These are phyloP conservation scores for Neoniphon sammara DNA, from an alignment of 2,797 vertebrate species.

Conservation along the genomic window DNA sequence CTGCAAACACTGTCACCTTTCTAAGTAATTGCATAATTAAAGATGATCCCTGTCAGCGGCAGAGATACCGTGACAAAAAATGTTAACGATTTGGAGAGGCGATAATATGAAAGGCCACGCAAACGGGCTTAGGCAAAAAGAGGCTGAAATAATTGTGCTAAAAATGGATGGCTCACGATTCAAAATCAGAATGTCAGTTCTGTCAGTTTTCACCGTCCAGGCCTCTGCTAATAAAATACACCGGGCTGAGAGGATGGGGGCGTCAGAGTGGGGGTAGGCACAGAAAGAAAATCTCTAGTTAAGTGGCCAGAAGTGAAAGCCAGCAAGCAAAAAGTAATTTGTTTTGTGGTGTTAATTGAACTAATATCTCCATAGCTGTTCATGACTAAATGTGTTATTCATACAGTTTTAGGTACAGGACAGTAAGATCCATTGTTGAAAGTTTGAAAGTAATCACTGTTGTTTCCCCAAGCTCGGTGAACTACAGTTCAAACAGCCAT, in stretches of 20 bases:
- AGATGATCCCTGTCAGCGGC: conserved; percentile 70
- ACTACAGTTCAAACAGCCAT: neutral
- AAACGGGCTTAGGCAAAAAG: conserved; percentile 36
- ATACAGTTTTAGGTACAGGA: neutral
- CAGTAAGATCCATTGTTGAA: neutral
- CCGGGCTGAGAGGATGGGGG: conserved; percentile 40
- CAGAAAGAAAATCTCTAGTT: conserved; percentile 4
- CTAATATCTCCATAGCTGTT: neutral
- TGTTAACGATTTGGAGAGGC: conserved; percentile 54
- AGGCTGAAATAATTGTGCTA: conserved; percentile 69
- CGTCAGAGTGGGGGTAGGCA: conserved; percentile 17
- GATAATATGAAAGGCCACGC: conserved; percentile 60
- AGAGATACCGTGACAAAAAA: conserved; percentile 55
- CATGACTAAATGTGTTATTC: neutral
- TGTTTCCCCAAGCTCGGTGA: neutral
- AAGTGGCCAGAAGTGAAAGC: conserved; percentile 33
- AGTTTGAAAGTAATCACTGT: conserved; percentile 6
- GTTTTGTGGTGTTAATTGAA: conserved; percentile 26
- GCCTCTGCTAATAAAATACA: conserved; percentile 50
- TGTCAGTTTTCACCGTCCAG: conserved; percentile 24
- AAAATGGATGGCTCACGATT: conserved; percentile 67
- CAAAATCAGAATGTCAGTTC: conserved; percentile 62
- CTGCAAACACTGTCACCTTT: conserved; percentile 69
- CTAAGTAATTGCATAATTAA: conserved; percentile 72
- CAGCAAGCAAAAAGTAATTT: conserved; percentile 19